Evolutionary conservation across 1,140 invertebrate species (phyloP).

Genomic region (Procambarus clarkii): DNA sequence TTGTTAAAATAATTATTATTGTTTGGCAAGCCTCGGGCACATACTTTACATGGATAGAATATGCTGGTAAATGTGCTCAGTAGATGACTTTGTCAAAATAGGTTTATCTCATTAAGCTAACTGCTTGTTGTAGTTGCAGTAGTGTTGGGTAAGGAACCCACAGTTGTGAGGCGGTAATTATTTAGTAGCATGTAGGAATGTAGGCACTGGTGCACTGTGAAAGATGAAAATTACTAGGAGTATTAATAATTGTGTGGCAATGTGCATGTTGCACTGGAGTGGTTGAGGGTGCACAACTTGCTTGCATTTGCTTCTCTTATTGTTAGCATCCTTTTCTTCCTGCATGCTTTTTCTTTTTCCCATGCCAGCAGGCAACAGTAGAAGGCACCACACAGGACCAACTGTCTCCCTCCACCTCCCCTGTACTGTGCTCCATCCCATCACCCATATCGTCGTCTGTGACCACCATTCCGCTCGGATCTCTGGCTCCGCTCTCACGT

Average conservation of each 20-base stretch:
- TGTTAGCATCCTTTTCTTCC: constrained; percentile 5
- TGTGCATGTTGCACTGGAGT: neutral
- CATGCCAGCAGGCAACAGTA: neutral
- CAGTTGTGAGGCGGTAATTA: too few relatives aligned
- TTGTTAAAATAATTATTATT: too few relatives aligned
- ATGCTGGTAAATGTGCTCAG: too few relatives aligned
- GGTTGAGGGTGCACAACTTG: constrained; percentile 33
- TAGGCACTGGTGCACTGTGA: too few relatives aligned
- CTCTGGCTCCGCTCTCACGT: constrained; percentile 47
- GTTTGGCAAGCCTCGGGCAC: too few relatives aligned
- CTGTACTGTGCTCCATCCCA: constrained; percentile 1
- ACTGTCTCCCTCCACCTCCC: constrained; percentile 24
- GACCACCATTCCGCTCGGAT: constrained; percentile 47
- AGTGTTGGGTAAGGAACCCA: too few relatives aligned
- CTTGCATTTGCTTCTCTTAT: constrained; percentile 16
- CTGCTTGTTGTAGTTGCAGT: too few relatives aligned
- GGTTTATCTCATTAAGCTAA: too few relatives aligned
- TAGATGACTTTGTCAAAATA: too few relatives aligned
- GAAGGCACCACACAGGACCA: neutral
- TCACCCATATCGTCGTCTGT: neutral
- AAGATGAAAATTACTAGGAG: neutral
- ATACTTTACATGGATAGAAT: too few relatives aligned
- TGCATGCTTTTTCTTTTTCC: constrained; percentile 9
- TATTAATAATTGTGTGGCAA: neutral
- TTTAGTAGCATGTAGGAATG: too few relatives aligned